Percentiles rank a stretch among this genome's conserved stretches.
Evolutionary conservation across 2,888 invertebrate genomes (phyloP).

Genomic region (Odontomyia ornata): DNA sequence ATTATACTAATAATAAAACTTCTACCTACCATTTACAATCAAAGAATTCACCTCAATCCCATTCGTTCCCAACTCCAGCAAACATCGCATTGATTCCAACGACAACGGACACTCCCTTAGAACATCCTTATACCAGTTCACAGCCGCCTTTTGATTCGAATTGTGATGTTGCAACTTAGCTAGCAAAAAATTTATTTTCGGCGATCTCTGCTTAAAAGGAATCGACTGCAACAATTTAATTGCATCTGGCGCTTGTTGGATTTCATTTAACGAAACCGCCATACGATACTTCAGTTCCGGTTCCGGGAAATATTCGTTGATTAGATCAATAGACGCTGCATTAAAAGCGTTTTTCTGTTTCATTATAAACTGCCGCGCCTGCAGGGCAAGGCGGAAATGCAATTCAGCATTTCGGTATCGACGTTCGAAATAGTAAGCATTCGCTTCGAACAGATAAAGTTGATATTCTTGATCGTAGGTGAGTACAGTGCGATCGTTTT

Average conservation of each 20-base stretch:
- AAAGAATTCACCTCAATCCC: slow-evolving; percentile 79
- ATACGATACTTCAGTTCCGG: slow-evolving; percentile 78
- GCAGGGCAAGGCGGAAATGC: slow-evolving; percentile 72
- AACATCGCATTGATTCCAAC: slow-evolving; percentile 76
- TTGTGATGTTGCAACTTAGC: slow-evolving; percentile 76
- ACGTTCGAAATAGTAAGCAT: slow-evolving; percentile 72
- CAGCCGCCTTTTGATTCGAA: slow-evolving; percentile 76
- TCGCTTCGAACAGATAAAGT: slow-evolving; percentile 74
- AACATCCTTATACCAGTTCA: slow-evolving; percentile 81
- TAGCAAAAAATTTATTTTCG: slow-evolving; percentile 80
- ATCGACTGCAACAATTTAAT: slow-evolving; percentile 57
- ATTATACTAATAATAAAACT: background rate
- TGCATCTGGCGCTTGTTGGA: slow-evolving; percentile 72
- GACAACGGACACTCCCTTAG: slow-evolving; percentile 79
- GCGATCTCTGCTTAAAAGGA: slow-evolving; percentile 73
- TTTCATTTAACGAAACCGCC: slow-evolving; percentile 73
- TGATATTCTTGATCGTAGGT: slow-evolving; percentile 73
- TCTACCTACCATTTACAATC: slow-evolving; percentile 68
- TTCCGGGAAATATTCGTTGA: slow-evolving; percentile 63
- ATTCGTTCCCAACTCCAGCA: slow-evolving; percentile 76
- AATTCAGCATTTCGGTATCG: slow-evolving; percentile 76
- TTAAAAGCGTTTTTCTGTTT: slow-evolving; percentile 57
- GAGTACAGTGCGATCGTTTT: slow-evolving; percentile 67
- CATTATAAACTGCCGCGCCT: slow-evolving; percentile 57
- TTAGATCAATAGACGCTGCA: slow-evolving; percentile 55